Evolutionary conservation across 1,140 invertebrate genomes (phyloP).

Genomic region (Melipona quadrifasciata): DNA sequence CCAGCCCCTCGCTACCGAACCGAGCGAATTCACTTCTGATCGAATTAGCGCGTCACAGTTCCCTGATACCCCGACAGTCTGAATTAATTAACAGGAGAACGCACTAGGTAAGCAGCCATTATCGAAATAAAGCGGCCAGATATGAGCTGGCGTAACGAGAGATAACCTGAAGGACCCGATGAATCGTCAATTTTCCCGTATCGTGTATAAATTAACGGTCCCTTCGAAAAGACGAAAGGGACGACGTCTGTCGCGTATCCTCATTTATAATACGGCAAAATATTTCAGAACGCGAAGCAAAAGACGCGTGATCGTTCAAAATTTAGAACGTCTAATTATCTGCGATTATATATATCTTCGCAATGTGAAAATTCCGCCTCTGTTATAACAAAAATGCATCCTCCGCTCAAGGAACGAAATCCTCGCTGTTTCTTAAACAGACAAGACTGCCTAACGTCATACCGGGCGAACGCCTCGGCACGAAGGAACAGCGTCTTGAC

Average conservation of each 20-base stretch:
- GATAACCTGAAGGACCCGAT: not conserved
- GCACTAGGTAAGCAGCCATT: slow-evolving; percentile 77
- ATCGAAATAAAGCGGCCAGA: slow-evolving; percentile 75
- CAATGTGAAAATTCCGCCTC: no score
- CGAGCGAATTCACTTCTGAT: slow-evolving; percentile 78
- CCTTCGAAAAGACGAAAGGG: slow-evolving; percentile 6
- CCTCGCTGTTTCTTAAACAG: not conserved
- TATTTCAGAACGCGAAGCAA: no score
- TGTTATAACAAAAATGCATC: no score
- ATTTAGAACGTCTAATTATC: no score
- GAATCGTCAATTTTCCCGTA: not conserved
- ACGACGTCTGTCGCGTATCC: not conserved
- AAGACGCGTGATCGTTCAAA: no score
- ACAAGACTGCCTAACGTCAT: slow-evolving; percentile 5
- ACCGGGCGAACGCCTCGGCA: slow-evolving; percentile 16
- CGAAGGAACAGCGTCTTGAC: slow-evolving; percentile 73
- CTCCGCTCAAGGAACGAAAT: not conserved
- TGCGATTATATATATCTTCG: no score
- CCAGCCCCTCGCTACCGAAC: slow-evolving; percentile 67
- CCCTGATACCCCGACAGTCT: slow-evolving; percentile 80
- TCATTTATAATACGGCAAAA: no score
- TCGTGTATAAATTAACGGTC: not conserved
- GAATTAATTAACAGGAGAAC: slow-evolving; percentile 80
- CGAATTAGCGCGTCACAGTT: slow-evolving; percentile 80
- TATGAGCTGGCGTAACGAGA: slow-evolving; percentile 24